phyloP scores from a whole-genome alignment of 2,888 invertebrate genomes.

The Leucophenga maculata region DNA sequence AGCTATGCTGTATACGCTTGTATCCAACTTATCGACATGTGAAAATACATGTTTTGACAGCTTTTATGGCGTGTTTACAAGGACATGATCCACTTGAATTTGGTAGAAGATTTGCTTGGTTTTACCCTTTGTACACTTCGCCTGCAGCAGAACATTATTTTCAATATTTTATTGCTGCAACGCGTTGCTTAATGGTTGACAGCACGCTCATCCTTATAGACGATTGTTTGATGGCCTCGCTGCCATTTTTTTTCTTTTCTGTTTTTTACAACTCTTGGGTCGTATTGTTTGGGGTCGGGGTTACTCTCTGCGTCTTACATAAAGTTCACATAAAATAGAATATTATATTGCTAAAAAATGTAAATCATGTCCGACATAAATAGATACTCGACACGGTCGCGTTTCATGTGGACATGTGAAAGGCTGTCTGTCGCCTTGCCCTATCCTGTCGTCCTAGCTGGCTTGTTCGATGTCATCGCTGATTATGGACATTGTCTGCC shows the following conservation, averaged over 20 bases:
- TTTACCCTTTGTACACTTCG: slow-evolving; percentile 47
- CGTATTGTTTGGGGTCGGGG: neutral
- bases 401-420: neutral
- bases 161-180: neutral
- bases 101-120: slow-evolving; percentile 27
- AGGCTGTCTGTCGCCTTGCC: neutral
- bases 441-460: neutral
- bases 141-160: slow-evolving; percentile 45
- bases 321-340: slow-evolving; percentile 59
- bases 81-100: slow-evolving; percentile 61
- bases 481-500: slow-evolving; percentile 53
- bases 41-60: slow-evolving; percentile 62
- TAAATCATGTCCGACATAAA: slow-evolving; percentile 56
- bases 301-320: slow-evolving; percentile 3
- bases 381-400: slow-evolving; percentile 24
- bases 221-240: neutral
- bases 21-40: slow-evolving; percentile 64
- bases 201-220: too few species aligned
- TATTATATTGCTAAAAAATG: slow-evolving; percentile 62
- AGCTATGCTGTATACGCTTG: slow-evolving; percentile 40
- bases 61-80: slow-evolving; percentile 64
- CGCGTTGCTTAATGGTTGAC: too few species aligned
- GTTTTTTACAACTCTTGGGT: too few species aligned
- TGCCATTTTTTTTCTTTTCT: slow-evolving; percentile 11
- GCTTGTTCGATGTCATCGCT: slow-evolving; percentile 38